Conservation (phyloP, 1,140 invertebrate species). For the Rhopalosiphum padi region DNA sequence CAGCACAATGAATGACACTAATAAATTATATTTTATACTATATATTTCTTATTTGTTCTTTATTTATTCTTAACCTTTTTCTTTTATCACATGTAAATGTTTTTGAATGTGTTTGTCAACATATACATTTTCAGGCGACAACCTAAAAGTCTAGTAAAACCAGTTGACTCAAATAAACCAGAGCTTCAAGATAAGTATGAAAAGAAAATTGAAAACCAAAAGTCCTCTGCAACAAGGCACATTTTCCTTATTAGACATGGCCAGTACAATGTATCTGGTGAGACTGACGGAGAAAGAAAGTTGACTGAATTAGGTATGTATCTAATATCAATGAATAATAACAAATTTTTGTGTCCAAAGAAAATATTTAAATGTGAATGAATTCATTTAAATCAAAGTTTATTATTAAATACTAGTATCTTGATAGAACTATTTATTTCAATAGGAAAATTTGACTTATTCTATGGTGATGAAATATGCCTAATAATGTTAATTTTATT, state of each 20-base stretch:
- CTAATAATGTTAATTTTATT: neutral
- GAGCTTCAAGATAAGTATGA: constrained; percentile 69
- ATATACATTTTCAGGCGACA: constrained; percentile 71
- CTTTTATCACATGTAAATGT: neutral
- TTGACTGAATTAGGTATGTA: constrained; percentile 79
- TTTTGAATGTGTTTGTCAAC: constrained; percentile 48
- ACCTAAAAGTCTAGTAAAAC: constrained; percentile 75
- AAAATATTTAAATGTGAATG: neutral
- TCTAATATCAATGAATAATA: constrained; percentile 58
- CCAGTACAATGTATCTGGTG: constrained; percentile 83
- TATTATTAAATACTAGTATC: neutral
- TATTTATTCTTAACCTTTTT: constrained; percentile 49
- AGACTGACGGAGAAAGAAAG: constrained; percentile 75
- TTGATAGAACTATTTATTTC: neutral
- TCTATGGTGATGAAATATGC: neutral
- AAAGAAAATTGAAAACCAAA: constrained; percentile 61
- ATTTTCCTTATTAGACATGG: constrained; percentile 93
- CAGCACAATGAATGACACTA: constrained; percentile 39
- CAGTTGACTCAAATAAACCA: constrained; percentile 65
- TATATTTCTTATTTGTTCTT: constrained; percentile 18
- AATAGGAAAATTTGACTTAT: neutral
- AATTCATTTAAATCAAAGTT: neutral
- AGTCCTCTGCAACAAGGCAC: constrained; percentile 79
- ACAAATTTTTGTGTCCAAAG: neutral
- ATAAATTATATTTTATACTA: constrained; percentile 48